A percentile compares a stretch with the other conserved stretches of the same genome.
Conservation (phyloP, 2,113 vertebrate species). For the Saiga tatarica region DNA sequence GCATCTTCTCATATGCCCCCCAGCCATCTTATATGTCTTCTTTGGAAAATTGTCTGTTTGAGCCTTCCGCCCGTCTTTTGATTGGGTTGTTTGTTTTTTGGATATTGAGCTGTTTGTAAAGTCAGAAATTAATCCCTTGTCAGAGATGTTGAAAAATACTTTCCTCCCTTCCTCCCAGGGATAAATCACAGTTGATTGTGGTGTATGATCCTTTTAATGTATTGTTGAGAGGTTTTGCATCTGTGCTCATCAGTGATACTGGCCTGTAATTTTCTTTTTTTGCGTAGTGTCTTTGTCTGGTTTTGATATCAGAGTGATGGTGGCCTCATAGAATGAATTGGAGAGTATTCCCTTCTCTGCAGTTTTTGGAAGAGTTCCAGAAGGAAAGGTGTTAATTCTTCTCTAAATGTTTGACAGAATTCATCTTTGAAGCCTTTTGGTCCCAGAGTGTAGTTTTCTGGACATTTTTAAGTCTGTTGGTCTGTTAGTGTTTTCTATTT, state of each 20-base stretch:
- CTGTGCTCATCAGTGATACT: background rate
- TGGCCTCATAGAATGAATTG: background rate
- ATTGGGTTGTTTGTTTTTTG: background rate
- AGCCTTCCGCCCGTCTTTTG: background rate
- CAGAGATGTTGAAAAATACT: background rate
- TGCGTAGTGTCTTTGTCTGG: background rate
- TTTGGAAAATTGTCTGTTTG: background rate
- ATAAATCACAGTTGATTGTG: background rate
- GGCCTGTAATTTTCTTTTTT: background rate
- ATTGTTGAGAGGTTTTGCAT: background rate
- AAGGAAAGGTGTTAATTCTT: background rate
- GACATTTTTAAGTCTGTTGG: background rate
- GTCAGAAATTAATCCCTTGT: background rate
- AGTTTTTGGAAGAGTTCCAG: background rate
- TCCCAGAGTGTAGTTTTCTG: background rate
- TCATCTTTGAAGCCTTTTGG: background rate
- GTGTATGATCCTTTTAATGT: background rate
- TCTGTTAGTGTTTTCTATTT: background rate
- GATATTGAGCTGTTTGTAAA: background rate
- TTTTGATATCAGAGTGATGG: background rate
- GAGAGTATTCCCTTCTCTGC: background rate
- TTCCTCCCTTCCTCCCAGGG: background rate
- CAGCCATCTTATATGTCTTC: background rate
- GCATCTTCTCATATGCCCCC: background rate
- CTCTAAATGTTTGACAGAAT: background rate